A percentile compares a stretch with the other conserved stretches of the same genome.
These are phyloP conservation scores for Strix aluco DNA, from an alignment of 2,113 vertebrate genomes.

Conservation along the genomic window DNA sequence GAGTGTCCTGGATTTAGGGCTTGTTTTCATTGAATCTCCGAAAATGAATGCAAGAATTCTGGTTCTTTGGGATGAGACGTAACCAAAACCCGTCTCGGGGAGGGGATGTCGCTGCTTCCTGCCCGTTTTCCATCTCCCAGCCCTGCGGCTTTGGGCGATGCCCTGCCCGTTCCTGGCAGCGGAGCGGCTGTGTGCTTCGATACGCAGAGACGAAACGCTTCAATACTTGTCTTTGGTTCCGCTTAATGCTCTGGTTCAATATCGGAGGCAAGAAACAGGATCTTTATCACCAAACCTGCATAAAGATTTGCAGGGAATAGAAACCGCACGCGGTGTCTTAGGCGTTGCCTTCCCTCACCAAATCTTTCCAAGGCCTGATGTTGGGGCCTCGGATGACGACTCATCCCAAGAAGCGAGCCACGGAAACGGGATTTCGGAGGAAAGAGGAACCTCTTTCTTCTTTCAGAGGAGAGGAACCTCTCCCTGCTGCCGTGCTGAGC, in stretches of 20 bases:
- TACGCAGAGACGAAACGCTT: rapidly evolving
- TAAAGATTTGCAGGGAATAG: neutral
- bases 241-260: neutral
- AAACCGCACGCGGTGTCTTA: rapidly evolving
- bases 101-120: too few relatives aligned
- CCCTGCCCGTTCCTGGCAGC: neutral
- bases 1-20: neutral
- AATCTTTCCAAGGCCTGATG: too few relatives aligned
- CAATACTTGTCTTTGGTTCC: neutral
- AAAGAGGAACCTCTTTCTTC: too few relatives aligned
- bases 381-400: neutral
- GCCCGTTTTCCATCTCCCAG: neutral
- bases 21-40: neutral
- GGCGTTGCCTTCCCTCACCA: neutral
- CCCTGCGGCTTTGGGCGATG: neutral
- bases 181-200: neutral
- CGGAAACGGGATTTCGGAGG: neutral
- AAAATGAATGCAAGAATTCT: neutral
- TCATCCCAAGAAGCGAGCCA: neutral
- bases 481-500: neutral
- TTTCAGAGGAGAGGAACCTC: neutral
- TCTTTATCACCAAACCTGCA: neutral
- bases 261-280: rapidly evolving
- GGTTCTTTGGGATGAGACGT: neutral
- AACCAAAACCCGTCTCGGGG: neutral